Evolutionary conservation across 2,888 invertebrate genomes (phyloP), one percentile per base, ranked within the genome.

Genomic region (Nipponacmea schrenckii): DNA sequence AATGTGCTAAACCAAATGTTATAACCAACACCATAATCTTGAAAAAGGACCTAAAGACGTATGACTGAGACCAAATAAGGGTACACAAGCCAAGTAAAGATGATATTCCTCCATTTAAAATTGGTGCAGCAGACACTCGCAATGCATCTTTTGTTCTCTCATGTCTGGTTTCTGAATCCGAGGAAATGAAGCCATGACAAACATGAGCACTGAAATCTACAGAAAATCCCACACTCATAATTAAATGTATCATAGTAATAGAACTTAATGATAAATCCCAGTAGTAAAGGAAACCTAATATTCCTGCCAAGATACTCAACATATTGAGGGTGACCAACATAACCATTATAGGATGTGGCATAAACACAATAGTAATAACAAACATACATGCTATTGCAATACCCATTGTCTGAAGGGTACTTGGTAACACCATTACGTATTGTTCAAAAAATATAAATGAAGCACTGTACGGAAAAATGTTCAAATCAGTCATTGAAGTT

Each of bases 171-270:
- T 62, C 67, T 5, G 71, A 75, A 5, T 62, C 65, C 0, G 78
- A 69, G 14, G 76, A 73, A 69, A 83, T 75, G 50, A 74, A 84
- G 0, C 82, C 81, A 56, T 83, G 78, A n/a, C 81, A 81, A 15
- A 83, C 78, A 67, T 84, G 83, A 5, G 80, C 82, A n/a, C 79
- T 75, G 73, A 81, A 81, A 69, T 83, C 84, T 8, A 84, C 80
- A 17, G 83, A 82, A 74, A 84, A 85, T 0, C 85, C 86, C 2
- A 85, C 81, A 56, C 81, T 78, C 77, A 86, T 82, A n/a, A 85
- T 81, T 1, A 85, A 67, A 66, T 83, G 82, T 24, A 85, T 82
- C 80, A 83, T 84, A 7, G 85, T 85, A 15, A 85, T 79, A 10
- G 82, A 80, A 70, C 81, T 85, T 1, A 85, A 73, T 10, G 80